phyloP scores from a whole-genome alignment of 1,140 invertebrate species.

The Theocolax elegans region DNA sequence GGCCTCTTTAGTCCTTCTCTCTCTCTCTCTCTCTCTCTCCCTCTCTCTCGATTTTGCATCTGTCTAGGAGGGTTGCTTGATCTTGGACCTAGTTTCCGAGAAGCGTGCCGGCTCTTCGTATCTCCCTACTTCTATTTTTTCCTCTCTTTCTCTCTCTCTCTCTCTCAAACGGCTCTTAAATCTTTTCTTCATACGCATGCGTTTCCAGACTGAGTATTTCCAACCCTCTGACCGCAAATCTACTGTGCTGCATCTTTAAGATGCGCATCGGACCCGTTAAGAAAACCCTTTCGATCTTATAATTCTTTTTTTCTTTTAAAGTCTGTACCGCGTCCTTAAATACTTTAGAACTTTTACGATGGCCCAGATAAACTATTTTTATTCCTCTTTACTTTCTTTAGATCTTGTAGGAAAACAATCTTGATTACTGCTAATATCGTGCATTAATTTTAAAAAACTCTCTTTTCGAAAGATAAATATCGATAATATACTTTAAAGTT shows the following conservation, averaged over 20 bases:
- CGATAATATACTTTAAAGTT: no score
- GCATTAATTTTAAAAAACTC: no score
- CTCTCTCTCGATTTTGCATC: constrained; percentile 61
- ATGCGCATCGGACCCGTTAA: neutral
- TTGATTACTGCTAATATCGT: no score
- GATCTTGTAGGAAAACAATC: no score
- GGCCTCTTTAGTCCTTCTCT: constrained; percentile 29
- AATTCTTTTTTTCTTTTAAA: neutral
- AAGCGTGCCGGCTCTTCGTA: constrained; percentile 48
- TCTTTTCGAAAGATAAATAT: no score
- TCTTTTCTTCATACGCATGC: constrained; percentile 33
- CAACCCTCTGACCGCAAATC: constrained; percentile 19
- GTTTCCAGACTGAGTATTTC: neutral
- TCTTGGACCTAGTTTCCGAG: constrained; percentile 55
- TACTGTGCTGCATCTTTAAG: constrained; percentile 14
- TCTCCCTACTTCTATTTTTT: neutral
- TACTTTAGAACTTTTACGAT: no score
- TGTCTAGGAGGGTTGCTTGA: constrained; percentile 54
- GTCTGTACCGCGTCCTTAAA: no score
- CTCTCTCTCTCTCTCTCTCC: neutral
- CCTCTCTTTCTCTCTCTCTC: neutral
- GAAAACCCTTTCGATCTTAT: neutral
- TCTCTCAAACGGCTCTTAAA: constrained; percentile 32
- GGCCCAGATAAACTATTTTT: no score
- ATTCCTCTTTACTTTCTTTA: no score